A percentile compares a stretch with the other conserved stretches of the same genome.
These are phyloP conservation scores for Zosterops japonicus DNA, from an alignment of 2,113 vertebrate species.

Conservation along the genomic window DNA sequence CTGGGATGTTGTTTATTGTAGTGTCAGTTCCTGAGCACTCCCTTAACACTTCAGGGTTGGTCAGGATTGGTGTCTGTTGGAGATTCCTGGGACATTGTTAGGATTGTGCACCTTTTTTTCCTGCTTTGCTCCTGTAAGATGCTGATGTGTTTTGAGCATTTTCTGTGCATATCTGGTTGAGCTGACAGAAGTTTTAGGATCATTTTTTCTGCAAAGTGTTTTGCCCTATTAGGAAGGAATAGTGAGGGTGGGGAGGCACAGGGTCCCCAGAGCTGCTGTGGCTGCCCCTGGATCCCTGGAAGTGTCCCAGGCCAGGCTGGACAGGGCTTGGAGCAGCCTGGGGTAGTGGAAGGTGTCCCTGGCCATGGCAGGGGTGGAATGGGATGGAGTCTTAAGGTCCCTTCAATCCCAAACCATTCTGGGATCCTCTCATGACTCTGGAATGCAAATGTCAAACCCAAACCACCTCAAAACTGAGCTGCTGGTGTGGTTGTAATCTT, in stretches of 20 bases:
- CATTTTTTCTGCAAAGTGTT: not conserved
- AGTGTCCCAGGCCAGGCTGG: not conserved
- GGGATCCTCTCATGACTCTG: not conserved
- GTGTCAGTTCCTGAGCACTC: not conserved
- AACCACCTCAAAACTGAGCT: not conserved
- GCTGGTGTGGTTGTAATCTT: not conserved
- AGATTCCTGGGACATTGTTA: too few species aligned
- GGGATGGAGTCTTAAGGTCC: not conserved
- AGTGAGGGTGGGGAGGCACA: accelerated
- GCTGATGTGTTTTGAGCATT: not conserved
- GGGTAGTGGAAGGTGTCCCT: not conserved
- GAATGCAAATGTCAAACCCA: not conserved
- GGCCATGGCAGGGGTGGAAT: not conserved
- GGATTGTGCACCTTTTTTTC: not conserved
- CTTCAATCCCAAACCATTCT: not conserved
- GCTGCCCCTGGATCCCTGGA: not conserved
- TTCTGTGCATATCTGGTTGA: not conserved
- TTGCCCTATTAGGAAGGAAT: accelerated
- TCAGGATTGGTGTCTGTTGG: not conserved
- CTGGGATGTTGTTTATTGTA: too few species aligned
- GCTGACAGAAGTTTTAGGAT: not conserved
- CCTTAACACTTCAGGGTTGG: accelerated
- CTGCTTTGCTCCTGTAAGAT: not conserved
- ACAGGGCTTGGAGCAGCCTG: not conserved
- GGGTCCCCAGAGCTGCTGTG: not conserved